Conservation (phyloP, 2,888 invertebrate species). For the Erpobdella octoculata region DNA sequence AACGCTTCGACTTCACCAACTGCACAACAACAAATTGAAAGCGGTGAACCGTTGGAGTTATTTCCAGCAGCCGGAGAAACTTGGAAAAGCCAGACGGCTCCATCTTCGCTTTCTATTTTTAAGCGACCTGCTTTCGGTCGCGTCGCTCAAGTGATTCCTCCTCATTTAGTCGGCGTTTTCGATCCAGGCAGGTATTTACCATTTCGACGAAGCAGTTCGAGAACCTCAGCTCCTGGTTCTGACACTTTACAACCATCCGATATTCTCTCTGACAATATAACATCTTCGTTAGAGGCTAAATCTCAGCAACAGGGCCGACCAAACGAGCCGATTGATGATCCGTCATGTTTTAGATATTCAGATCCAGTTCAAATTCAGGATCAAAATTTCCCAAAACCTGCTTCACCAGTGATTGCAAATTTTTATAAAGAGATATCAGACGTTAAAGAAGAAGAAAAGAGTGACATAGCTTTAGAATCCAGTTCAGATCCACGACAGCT, state of each 20-base stretch:
- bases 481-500: background rate
- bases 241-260: background rate
- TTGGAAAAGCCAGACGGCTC: background rate
- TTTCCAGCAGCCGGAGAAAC: background rate
- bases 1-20: background rate
- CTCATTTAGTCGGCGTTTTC: constrained; percentile 31
- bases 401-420: background rate
- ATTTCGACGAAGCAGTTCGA: background rate
- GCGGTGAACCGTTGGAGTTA: background rate
- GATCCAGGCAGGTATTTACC: constrained; percentile 24
- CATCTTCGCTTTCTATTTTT: background rate
- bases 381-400: background rate
- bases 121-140: constrained; percentile 8
- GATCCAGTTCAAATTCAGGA: background rate
- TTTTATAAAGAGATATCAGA: too few species aligned
- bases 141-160: constrained; percentile 27
- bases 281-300: background rate
- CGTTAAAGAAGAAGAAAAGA: background rate
- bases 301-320: too few species aligned
- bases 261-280: background rate
- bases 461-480: background rate
- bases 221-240: background rate
- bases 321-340: too few species aligned
- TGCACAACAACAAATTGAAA: background rate
- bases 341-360: background rate